Conservation (phyloP, 2,888 invertebrate genomes). For the Apamea sordens region DNA sequence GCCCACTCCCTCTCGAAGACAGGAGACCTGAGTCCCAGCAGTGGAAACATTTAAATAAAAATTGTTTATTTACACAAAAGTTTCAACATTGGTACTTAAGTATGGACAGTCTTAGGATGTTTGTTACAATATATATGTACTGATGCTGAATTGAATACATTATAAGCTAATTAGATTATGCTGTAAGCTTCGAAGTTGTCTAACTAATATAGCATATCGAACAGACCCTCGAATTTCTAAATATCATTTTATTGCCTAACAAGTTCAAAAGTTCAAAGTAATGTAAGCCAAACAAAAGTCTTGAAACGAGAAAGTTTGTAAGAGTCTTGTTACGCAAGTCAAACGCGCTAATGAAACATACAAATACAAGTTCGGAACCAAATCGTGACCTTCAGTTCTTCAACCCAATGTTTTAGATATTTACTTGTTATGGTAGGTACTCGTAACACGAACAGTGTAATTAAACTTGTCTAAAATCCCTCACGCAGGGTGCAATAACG, state of each 20-base stretch:
- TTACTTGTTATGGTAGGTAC: not conserved
- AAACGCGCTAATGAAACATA: not conserved
- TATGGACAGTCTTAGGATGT: too few relatives aligned
- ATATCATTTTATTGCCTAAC: not conserved
- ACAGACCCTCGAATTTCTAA: not conserved
- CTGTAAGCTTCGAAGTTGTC: not conserved
- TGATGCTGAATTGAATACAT: too few relatives aligned
- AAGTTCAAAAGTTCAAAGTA: not conserved
- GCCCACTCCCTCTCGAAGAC: not conserved
- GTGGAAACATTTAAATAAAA: too few relatives aligned
- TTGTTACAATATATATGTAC: too few relatives aligned
- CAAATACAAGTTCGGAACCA: slow-evolving; percentile 3
- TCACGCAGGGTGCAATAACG: slow-evolving; percentile 5
- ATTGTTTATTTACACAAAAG: too few relatives aligned
- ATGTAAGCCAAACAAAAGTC: slow-evolving; percentile 9
- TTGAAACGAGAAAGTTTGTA: not conserved
- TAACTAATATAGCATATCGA: not conserved
- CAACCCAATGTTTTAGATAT: not conserved
- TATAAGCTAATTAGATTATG: not conserved
- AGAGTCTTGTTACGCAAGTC: not conserved
- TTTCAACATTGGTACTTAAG: too few relatives aligned
- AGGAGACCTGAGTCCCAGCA: not conserved
- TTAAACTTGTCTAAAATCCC: not conserved
- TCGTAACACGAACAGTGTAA: not conserved
- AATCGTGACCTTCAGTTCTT: slow-evolving; percentile 11